Base-by-base conservation (phyloP, 2,113 vertebrate species). In the Ascaphus truei region DNA sequence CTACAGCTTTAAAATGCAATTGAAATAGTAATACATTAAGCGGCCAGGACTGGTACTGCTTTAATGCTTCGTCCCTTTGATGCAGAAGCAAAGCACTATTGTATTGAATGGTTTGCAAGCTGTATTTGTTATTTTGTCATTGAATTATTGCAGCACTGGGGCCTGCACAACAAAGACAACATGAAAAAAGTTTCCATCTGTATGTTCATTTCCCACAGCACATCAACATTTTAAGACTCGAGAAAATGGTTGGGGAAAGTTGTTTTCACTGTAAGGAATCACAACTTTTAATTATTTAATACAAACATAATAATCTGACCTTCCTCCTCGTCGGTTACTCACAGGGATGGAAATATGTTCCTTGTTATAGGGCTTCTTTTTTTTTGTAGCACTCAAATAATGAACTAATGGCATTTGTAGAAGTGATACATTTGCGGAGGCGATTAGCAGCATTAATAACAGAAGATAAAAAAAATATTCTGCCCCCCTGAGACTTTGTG, bases 251-350 rank as follows among this genome's bases (percentile, higher is more conserved):
- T 20, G 7, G 34, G 31, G 43, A 63, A 63, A 63, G 61, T 7
- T 15, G 7, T 50, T 34, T 63, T 37, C 45, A 20, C 47, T 51
- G 36, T 22, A 63, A 64, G 47, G 31, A 39, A 64, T 52, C 33
- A 12, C 33, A 34, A 16, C 15, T 48, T 52, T 65, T 65, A 65
- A 65, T 39, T 34, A 65, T 65, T 65, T 23, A 53, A 41, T 50
- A 41, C 47, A 39, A 26, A 52, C 62, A 36, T 52, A 52, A 52
- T 39, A 48, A 64, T 64, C 52, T 22, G 36, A 64, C 30, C 50
- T 26, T 41, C 36, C 18, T 53, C 33, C 62, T 36, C 37, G 10
- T 29, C 23, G 31, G 29, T 61, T 61, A 22, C 48, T 26, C 34
- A 12, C 47, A 12, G 48, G 9, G n/a, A 50, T 23, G 23, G 37